Evolutionary conservation across 30 jellyfish, hydroid and myxozoan genomes (phyloP).

Genomic region (Calvadosia cruxmelitensis): DNA sequence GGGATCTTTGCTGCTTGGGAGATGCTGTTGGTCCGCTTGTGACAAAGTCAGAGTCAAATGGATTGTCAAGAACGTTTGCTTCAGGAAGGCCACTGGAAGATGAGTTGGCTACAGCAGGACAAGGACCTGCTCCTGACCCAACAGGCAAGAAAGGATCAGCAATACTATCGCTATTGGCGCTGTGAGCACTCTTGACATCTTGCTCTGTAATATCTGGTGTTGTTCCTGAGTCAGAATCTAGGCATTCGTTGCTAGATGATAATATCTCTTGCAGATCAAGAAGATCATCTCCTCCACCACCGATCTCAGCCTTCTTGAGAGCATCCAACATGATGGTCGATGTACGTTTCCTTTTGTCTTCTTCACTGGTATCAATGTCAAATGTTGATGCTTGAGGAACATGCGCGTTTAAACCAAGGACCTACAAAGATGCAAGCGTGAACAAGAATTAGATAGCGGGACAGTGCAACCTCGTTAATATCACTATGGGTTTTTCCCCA

Average conservation of each 20-base stretch:
- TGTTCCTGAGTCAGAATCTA: background rate
- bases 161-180: background rate
- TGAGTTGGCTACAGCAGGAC: background rate
- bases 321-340: conserved; percentile 73
- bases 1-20: background rate
- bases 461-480: too few species aligned
- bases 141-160: too few species aligned
- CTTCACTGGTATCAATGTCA: conserved; percentile 69
- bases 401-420: conserved; percentile 32
- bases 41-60: background rate
- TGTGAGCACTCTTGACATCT: background rate
- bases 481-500: too few species aligned
- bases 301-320: conserved; percentile 40
- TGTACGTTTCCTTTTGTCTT: conserved; percentile 55
- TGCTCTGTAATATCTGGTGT: background rate
- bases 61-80: background rate
- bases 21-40: background rate
- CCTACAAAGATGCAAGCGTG: conserved; percentile 16
- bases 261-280: background rate
- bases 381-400: conserved; percentile 27
- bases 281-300: background rate
- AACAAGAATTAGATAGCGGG: too few species aligned
- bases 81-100: background rate
- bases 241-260: background rate
- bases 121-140: background rate